phyloP scores from a whole-genome alignment of 2,797 vertebrate genomes.

The Sebastes iracundus region DNA sequence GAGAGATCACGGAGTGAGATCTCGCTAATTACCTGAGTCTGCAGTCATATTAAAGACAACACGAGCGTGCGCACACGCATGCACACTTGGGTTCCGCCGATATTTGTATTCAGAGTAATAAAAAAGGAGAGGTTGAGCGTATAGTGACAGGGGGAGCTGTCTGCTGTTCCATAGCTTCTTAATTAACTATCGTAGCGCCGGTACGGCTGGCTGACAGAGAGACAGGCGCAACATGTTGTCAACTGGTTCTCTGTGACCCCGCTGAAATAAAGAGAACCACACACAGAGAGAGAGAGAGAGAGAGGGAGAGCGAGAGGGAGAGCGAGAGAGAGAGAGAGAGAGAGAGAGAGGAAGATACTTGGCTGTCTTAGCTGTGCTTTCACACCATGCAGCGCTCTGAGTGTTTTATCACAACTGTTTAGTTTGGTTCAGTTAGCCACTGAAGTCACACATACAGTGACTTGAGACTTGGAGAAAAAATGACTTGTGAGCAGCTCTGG shows the following conservation, averaged over 20 bases:
- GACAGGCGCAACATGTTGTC: slow-evolving; percentile 31
- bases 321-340: neutral
- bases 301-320: neutral
- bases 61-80: neutral
- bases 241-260: slow-evolving; percentile 16
- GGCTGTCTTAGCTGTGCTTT: neutral
- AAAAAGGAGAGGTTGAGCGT: slow-evolving; percentile 66
- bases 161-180: slow-evolving; percentile 44
- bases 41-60: slow-evolving; percentile 38
- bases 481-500: too few relatives aligned
- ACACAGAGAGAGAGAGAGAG: neutral
- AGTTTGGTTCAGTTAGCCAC: too few relatives aligned
- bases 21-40: slow-evolving; percentile 80
- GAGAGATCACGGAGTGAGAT: slow-evolving; percentile 77
- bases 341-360: slow-evolving; percentile 1
- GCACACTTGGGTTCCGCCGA: slow-evolving; percentile 10
- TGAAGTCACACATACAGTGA: too few relatives aligned
- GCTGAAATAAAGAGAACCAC: neutral
- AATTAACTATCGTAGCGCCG: slow-evolving; percentile 36
- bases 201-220: slow-evolving; percentile 13
- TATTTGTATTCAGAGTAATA: slow-evolving; percentile 74
- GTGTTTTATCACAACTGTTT: too few relatives aligned
- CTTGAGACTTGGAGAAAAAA: too few relatives aligned
- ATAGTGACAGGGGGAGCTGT: slow-evolving; percentile 42
- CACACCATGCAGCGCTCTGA: neutral